A percentile compares a stretch with the other conserved stretches of the same genome.
phyloP scores from a whole-genome alignment of 2,888 invertebrate genomes.

The Drosophila niveifrons region DNA sequence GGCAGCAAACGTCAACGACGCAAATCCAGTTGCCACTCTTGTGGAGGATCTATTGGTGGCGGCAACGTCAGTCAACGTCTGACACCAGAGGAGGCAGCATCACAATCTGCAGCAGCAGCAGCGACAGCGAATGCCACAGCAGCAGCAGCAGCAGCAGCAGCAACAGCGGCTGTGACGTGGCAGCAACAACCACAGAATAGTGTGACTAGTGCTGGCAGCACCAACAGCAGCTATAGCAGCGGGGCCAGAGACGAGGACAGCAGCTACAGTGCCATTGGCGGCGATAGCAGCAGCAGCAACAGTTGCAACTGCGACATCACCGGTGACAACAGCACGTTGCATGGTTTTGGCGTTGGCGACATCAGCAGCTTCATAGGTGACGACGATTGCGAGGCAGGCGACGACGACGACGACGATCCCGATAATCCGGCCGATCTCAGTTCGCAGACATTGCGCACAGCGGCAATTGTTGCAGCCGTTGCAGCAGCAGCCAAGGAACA shows the following conservation, averaged over 20 bases:
- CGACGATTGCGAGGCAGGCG: conserved; percentile 62
- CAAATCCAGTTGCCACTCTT: conserved; percentile 72
- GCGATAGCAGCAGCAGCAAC: conserved; percentile 81
- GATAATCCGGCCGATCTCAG: conserved; percentile 59
- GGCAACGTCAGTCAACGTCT: conserved; percentile 50
- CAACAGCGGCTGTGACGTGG: conserved; percentile 60
- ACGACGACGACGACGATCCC: conserved; percentile 59
- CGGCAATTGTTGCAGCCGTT: conserved; percentile 74
- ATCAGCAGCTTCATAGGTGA: conserved; percentile 79
- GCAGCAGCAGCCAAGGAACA: conserved; percentile 71
- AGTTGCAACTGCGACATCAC: conserved; percentile 84
- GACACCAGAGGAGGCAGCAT: conserved; percentile 68
- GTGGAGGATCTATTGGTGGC: conserved; percentile 44
- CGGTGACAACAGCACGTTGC: conserved; percentile 82
- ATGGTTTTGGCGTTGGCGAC: conserved; percentile 82
- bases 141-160: conserved; percentile 57
- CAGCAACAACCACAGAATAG: conserved; percentile 74
- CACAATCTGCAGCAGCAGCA: conserved; percentile 45
- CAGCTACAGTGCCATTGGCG: conserved; percentile 68
- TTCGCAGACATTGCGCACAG: conserved; percentile 71
- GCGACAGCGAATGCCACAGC: conserved; percentile 41
- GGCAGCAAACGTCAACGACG: conserved; percentile 60
- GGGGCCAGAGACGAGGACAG: conserved; percentile 68
- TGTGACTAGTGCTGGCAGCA: conserved; percentile 72
- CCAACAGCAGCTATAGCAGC: conserved; percentile 70